Conservation (phyloP, 2,888 invertebrate genomes). For the Pocota personata region DNA sequence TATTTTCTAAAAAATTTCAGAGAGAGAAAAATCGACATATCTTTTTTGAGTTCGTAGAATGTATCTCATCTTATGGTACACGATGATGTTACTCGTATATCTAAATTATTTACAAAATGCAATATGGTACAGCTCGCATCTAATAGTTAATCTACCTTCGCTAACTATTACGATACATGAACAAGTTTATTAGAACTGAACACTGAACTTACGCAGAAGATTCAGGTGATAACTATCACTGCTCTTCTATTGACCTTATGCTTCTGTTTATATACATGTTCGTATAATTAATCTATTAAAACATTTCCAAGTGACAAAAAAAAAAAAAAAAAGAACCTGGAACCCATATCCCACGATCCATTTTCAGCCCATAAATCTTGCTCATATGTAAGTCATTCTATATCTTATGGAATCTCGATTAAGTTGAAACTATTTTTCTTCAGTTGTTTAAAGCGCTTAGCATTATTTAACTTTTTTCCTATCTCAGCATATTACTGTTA, state of each 20-base stretch:
- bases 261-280: not conserved
- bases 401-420: not conserved
- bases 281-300: not conserved
- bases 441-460: not conserved
- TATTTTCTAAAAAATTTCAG: no score
- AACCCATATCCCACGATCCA: not conserved
- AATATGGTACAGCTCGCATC: no score
- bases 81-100: no score
- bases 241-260: not conserved
- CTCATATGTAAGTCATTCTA: not conserved
- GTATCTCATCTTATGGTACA: no score
- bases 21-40: no score
- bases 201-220: no score
- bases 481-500: slow-evolving; percentile 1
- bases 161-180: no score
- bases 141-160: no score
- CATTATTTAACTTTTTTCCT: not conserved
- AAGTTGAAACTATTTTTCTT: not conserved
- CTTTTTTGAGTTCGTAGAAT: no score
- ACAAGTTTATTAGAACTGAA: no score
- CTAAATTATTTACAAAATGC: no score
- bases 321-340: not conserved
- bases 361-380: not conserved
- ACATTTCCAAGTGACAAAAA: not conserved
- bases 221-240: no score